Conservation (phyloP, 1,140 invertebrate species). For the Nephila pilipes region DNA sequence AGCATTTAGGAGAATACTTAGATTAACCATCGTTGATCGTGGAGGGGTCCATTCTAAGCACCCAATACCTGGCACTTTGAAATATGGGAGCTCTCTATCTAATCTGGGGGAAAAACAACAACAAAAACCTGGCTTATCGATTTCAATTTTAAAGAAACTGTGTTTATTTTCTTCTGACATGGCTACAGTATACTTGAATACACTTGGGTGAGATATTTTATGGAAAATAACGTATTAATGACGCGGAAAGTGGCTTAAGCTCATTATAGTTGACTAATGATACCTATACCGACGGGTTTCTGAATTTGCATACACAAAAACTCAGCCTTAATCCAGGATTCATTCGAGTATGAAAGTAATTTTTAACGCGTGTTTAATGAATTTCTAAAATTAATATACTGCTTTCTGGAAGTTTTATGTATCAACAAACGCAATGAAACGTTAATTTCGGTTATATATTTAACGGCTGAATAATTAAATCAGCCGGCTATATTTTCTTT, state of each 20-base stretch:
- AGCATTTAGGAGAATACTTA: conserved; percentile 38
- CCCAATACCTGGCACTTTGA: not conserved
- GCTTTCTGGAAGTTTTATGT: not conserved
- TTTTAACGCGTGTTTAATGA: conserved; percentile 37
- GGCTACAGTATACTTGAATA: conserved; percentile 14
- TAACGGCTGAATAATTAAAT: conserved; percentile 26
- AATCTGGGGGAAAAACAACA: not conserved
- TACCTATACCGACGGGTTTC: not conserved
- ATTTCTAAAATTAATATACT: conserved; percentile 23
- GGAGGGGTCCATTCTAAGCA: not conserved
- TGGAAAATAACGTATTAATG: conserved; percentile 43
- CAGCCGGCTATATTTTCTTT: not conserved
- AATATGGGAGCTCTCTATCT: not conserved
- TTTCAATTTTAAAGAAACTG: conserved; percentile 52
- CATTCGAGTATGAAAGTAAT: conserved; percentile 14
- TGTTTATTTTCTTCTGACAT: conserved; percentile 35
- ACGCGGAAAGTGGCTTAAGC: conserved; percentile 32
- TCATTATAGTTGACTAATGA: conserved; percentile 54
- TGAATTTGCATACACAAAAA: conserved; percentile 31
- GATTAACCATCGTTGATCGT: conserved; percentile 16
- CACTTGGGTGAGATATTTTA: conserved; percentile 40
- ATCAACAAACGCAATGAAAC: conserved; percentile 15
- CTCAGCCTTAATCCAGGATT: not conserved
- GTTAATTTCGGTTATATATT: conserved; percentile 6
- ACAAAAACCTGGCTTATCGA: not conserved